Evolutionary conservation across 1,140 invertebrate species (phyloP), one percentile per base, ranked within the genome.

Genomic region (Zaprionus africanus): DNA sequence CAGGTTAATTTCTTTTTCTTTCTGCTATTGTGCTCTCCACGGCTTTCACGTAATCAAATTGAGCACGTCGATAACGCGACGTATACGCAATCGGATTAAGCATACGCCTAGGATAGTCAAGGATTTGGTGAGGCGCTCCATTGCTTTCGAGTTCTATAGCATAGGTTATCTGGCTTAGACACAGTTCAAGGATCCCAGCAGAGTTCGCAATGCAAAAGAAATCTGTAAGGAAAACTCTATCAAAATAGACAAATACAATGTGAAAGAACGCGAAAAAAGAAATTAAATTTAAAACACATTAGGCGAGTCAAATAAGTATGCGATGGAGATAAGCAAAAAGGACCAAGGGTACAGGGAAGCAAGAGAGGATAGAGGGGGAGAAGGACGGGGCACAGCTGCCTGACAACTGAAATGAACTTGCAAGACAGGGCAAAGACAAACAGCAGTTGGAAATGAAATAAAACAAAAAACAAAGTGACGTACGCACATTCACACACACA

Each of bases 221-320:
- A 49, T 49, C 46, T 11, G n/a, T 49, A 5, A 19, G 7, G 41
- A 24, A 51, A 51, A 24, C 46, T 51, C 3, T 51, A 24, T 24
- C 4, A 24, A 13, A 51, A 51, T 24, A 22, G 46, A 24, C 19
- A 51, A 51, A 46, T 17, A 46, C 6, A 46, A 9, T 17, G n/a
- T 46, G n/a, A 6, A n/a, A 41, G 19, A 19, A 13, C 46, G 46
- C 11, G 46, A 49, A 15, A 51, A 51, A 51, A 12, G 38, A 78
- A 87, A 87, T 83, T 88, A 83, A 88, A 87, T 87, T 86, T 88
- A 88, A 87, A 87, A 83, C 60, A 88, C 83, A 83, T 86, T 84
- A 86, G 68, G 76, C 68, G 36, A 51, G 46, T 24, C 71, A 41
- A 77, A 82, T 87, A 75, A 80, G 72, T 63, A 41, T 36, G 64